Evolutionary conservation across 2,797 vertebrate species (phyloP), one percentile per base, ranked within the genome.

Genomic region (Hippopotamyrus pictus): DNA sequence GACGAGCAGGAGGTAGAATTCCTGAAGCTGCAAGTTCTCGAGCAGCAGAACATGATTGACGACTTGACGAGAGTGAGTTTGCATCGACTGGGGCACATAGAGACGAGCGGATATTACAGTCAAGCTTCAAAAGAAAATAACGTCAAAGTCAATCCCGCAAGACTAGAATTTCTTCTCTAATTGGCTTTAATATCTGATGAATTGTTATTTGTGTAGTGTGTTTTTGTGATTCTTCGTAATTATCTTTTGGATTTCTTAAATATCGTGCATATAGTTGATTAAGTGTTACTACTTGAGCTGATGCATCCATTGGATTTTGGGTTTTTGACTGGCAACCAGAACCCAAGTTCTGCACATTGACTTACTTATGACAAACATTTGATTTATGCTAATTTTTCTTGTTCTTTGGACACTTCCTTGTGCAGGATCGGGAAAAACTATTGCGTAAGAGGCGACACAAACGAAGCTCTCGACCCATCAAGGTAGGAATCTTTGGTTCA

Each of bases 1-100:
- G 98, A 99, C 92, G 98, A 99, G 88, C 98, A 99, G 94, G 99
- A 99, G 95, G 97, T 98, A 3, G 98, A 98, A 88, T 99, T 99
- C 93, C 96, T 99, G 90, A 99, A 99, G 92, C 97, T 99, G 92
- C 99, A 99, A 92, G 98, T 99, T 91, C 96, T 99, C 90, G 99
- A 99, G 90, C 99, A 99, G 44, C 99, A 99, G 94, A 99, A 96
- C 93, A 98, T 99, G 92, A 99, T 99, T 44, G 98, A 99, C 88
- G 98, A 99, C n/a, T 95, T 99, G 91, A 98, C 99, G 33, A 96
- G 98, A 96, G 98, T 99, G 95, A 19, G 96, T 93, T n/a, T 37
- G 11, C 29, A 6, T 65, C 4, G 19, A 54, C 44, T 22, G 17
- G 25, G 5, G 19, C 82, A 51, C 48, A 9, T 48, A 41, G 33